A percentile compares a stretch with the other conserved stretches of the same genome.
phyloP scores from a whole-genome alignment of 1,140 invertebrate genomes.

The Uloborus diversus region DNA sequence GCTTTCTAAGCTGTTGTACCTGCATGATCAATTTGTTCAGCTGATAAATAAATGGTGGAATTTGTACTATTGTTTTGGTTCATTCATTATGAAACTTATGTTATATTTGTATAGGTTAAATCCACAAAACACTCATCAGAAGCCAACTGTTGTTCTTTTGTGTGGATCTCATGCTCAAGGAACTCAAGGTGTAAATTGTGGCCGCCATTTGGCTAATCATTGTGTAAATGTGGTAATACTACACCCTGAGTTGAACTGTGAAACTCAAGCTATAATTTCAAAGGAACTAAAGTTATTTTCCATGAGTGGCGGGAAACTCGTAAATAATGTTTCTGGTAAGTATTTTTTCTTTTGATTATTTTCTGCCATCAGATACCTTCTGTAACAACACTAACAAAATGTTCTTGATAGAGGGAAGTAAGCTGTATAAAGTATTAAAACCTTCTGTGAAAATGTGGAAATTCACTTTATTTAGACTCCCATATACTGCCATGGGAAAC shows the following conservation, averaged over 20 bases:
- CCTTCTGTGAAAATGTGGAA: too few relatives aligned
- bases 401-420: too few relatives aligned
- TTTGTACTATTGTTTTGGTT: too few relatives aligned
- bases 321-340: conserved; percentile 67
- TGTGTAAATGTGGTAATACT: conserved; percentile 78
- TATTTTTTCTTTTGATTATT: neutral
- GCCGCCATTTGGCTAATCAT: conserved; percentile 81
- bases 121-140: conserved; percentile 83
- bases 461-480: too few relatives aligned
- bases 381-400: too few relatives aligned
- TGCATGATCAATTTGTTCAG: too few relatives aligned
- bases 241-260: conserved; percentile 63
- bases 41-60: too few relatives aligned
- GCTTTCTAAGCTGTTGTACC: too few relatives aligned
- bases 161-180: conserved; percentile 79
- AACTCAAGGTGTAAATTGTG: conserved; percentile 75
- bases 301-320: conserved; percentile 70
- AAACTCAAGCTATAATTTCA: conserved; percentile 47
- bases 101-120: conserved; percentile 70
- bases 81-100: too few relatives aligned
- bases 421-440: too few relatives aligned
- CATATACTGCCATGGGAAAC: too few relatives aligned
- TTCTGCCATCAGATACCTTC: neutral
- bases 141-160: conserved; percentile 78
- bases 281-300: conserved; percentile 74